Evolutionary conservation across 2,888 invertebrate genomes (phyloP), one percentile per base, ranked within the genome.

Genomic region (Lasioglossum vierecki): DNA sequence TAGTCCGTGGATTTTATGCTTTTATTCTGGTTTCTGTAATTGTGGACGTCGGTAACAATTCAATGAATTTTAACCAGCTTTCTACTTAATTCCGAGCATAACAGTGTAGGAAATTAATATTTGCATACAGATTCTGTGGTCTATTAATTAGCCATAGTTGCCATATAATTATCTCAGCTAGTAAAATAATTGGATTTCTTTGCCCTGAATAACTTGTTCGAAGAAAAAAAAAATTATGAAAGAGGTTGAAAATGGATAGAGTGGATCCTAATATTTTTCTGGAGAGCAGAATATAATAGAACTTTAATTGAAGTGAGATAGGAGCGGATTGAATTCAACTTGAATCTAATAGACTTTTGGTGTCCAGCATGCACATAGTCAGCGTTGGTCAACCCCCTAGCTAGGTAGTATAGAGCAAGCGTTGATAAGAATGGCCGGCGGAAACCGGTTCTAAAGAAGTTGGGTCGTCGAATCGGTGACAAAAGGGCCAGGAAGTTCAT

Each of bases 401-500:
- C 15, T 30, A 63, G 30, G 15, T 63, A 8, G 15, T 63, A 8
- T 63, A 63, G 18, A 30, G 57, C n/a, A 57, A n/a, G 63, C 26
- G 26, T 30, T 2, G 63, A 63, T 63, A 15, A 63, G 30, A 63
- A 30, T 30, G 18, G 18, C 35, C 8, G 35, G 4, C 35, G 66
- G 35, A 68, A 68, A 35, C 18, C 66, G 66, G 66, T 68, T 35
- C 35, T 18, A 68, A 68, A 68, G 66, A 68, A 68, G 70, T 41
- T 41, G 41, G 39, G 57, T 22, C 22, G 26, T 57, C 13, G 73
- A 70, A 68, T 75, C 80, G 80, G 8, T 53, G 76, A 75, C 53
- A 76, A 76, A 80, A 76, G 75, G 53, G 44, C 18, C 49, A 74
- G 85, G 80, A 85, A 85, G 84, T 85, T 85, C 80, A 85, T 85